Conservation (phyloP, 2,797 vertebrate genomes). For the Microctenopoma lineatum region DNA sequence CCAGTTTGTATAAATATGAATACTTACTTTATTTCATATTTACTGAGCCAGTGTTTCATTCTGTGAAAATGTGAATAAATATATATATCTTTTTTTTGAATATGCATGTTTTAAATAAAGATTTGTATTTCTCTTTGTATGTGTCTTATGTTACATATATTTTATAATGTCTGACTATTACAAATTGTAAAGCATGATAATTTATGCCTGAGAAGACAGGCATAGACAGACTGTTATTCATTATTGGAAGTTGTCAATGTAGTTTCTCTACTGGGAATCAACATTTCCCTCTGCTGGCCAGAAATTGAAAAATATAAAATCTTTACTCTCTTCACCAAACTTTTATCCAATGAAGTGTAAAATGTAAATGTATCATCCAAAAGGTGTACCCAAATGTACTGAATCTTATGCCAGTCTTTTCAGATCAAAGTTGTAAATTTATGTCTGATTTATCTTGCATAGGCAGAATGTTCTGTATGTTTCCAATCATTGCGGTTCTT, state of each 20-base stretch:
- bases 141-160: constrained; percentile 9
- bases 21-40: constrained; percentile 18
- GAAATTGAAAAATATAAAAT: not conserved
- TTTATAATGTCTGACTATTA: not conserved
- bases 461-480: too few species aligned
- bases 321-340: too few species aligned
- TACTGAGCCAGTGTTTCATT: constrained; percentile 53
- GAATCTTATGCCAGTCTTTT: too few species aligned
- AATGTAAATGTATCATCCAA: too few species aligned
- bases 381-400: too few species aligned
- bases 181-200: not conserved
- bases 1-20: not conserved
- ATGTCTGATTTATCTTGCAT: too few species aligned
- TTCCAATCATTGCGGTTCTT: too few species aligned
- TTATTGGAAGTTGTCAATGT: not conserved
- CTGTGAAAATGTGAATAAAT: constrained; percentile 21
- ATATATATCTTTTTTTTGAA: constrained; percentile 42
- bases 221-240: too few species aligned
- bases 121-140: constrained; percentile 24
- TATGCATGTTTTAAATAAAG: constrained; percentile 66
- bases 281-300: constrained; percentile 47
- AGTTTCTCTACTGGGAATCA: not conserved
- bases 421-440: too few species aligned
- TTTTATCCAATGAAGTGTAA: too few species aligned
- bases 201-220: not conserved